A percentile compares a stretch with the other conserved stretches of the same genome.
Evolutionary conservation across 2,888 invertebrate species (phyloP).

Genomic region (Drosophila parthenogenetica): DNA sequence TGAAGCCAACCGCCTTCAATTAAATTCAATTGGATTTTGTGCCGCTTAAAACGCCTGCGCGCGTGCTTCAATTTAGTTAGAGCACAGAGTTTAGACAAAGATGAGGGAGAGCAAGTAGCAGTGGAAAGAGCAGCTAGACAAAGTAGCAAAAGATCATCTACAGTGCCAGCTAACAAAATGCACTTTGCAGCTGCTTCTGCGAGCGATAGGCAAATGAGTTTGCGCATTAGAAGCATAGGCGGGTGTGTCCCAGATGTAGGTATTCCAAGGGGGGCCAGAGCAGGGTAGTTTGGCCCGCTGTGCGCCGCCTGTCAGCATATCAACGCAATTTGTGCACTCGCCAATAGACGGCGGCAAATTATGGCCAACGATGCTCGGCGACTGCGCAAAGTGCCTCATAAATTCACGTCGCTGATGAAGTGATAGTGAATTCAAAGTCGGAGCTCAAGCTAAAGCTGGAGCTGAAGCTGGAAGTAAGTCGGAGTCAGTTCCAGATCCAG

Average conservation of each 20-base stretch:
- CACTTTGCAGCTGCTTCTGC: slow-evolving; percentile 61
- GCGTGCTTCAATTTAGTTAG: slow-evolving; percentile 78
- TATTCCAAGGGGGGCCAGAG: neutral
- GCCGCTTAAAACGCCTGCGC: slow-evolving; percentile 73
- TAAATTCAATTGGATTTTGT: slow-evolving; percentile 76
- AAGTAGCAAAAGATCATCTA: slow-evolving; percentile 23
- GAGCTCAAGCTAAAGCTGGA: slow-evolving; percentile 10
- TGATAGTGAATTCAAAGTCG: slow-evolving; percentile 59
- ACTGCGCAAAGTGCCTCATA: slow-evolving; percentile 78
- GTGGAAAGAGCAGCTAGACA: slow-evolving; percentile 13
- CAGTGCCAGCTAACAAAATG: slow-evolving; percentile 59
- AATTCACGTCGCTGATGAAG: slow-evolving; percentile 80
- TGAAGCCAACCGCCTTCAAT: slow-evolving; percentile 63
- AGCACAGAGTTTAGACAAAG: slow-evolving; percentile 15
- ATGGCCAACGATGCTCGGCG: slow-evolving; percentile 74
- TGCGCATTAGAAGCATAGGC: slow-evolving; percentile 62
- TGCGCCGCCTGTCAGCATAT: slow-evolving; percentile 77
- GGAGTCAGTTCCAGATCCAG: slow-evolving; percentile 8
- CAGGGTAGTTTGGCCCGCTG: slow-evolving; percentile 45
- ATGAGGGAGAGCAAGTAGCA: slow-evolving; percentile 7
- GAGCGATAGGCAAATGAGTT: slow-evolving; percentile 75
- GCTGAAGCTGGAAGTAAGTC: neutral
- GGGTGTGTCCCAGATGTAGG: neutral
- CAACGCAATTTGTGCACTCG: slow-evolving; percentile 79
- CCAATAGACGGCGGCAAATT: slow-evolving; percentile 75